phyloP scores from a whole-genome alignment of 2,888 invertebrate genomes.

The Stegana nigrithorax region DNA sequence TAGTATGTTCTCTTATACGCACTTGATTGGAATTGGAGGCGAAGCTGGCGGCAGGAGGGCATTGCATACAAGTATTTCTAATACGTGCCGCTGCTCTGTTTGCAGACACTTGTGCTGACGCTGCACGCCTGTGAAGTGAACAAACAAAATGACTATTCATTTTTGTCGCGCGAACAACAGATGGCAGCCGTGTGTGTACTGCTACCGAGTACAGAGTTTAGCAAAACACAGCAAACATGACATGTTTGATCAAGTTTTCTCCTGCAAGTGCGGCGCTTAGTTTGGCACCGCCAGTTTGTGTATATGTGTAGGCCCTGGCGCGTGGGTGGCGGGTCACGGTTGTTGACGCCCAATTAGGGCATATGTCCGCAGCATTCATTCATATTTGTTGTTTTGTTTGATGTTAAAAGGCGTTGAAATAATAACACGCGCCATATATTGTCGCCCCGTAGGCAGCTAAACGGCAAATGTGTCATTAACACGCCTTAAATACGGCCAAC shows the following conservation, averaged over 20 bases:
- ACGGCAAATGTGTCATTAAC: background rate
- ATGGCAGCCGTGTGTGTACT: background rate
- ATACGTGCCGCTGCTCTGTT: too few species aligned
- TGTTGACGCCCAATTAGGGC: too few species aligned
- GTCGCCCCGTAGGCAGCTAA: too few species aligned
- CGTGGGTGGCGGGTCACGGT: too few species aligned
- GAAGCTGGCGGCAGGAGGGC: background rate
- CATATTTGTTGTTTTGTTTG: too few species aligned
- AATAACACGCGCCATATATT: too few species aligned
- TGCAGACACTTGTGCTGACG: constrained; percentile 17
- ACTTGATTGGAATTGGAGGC: constrained; percentile 24
- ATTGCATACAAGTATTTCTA: too few species aligned
- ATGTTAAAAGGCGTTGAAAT: background rate
- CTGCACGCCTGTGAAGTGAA: constrained; percentile 65
- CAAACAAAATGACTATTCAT: constrained; percentile 67
- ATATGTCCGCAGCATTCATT: too few species aligned
- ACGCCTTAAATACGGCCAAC: background rate
- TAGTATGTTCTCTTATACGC: background rate
- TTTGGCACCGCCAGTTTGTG: too few species aligned
- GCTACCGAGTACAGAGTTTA: background rate
- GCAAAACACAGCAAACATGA: background rate
- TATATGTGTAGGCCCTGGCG: background rate
- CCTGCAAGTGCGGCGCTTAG: too few species aligned
- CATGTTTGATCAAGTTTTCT: constrained; percentile 1
- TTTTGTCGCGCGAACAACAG: constrained; percentile 42